Base-by-base conservation (phyloP, 2,888 invertebrate species). In the Microdon myrmicae region DNA sequence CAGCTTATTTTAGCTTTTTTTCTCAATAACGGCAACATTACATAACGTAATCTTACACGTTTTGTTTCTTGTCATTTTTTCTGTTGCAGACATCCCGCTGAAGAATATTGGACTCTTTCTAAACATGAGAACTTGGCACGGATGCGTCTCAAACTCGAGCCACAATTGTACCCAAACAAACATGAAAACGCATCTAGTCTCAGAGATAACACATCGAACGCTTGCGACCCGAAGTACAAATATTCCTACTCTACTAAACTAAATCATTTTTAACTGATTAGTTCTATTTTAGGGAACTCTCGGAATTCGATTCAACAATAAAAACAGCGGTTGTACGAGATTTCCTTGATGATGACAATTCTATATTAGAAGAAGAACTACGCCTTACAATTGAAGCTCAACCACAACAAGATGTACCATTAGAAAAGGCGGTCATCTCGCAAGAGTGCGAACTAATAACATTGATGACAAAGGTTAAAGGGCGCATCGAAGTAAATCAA, bases 361-460 rank as follows among this genome's bases (percentile, higher is more conserved):
- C 78, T 7, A 75, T 76, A 51, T 68, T 81, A 6, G 83, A 83
- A 61, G 83, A 83, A 67, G 83, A 83, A 56, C 71, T 83, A 35
- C 77, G 81, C 2, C 72, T 76, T 26, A 72, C 76, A n/a, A 74
- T 79, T 5, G 81, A 81, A 51, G 69, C 76, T 3, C 80, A 79
- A 48, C 72, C 80, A 2, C 81, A 82, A 37, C 77, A 76, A 48
- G 80, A 80, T 68, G 73, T 78, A 13, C 82, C 82, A 0, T 79
- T 83, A 61, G 86, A 85, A 71, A 86, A 86, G 70, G 76, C 84
- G 43, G 79, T 86, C 10, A 79, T 86, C 45, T 81, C 83, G 4
- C 85, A 85, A 71, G 84, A 86, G 32, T 86, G 86, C 72, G 85
- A 86, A 68, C 77, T 86, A 8, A 83, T 86, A 20, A 86, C 85